These are phyloP conservation scores for Acrobasis suavella DNA, from an alignment of 2,888 invertebrate species.

Conservation along the genomic window DNA sequence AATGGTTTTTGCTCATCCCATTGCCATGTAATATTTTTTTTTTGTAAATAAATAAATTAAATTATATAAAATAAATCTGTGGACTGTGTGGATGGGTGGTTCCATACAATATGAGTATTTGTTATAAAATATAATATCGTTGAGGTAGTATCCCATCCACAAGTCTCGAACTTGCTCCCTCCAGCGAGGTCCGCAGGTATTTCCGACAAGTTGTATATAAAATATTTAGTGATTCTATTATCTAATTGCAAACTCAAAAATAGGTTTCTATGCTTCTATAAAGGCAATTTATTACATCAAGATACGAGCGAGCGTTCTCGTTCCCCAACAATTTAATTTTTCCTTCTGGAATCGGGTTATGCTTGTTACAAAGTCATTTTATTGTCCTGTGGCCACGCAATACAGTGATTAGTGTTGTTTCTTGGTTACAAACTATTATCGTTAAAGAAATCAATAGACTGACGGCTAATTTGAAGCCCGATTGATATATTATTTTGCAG, in stretches of 20 bases:
- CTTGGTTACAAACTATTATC: constrained; percentile 23
- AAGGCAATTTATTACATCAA: constrained; percentile 15
- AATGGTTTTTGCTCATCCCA: no score
- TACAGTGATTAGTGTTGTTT: constrained; percentile 28
- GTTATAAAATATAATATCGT: no score
- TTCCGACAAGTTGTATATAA: no score
- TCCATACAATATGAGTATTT: no score
- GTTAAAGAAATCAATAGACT: constrained; percentile 21
- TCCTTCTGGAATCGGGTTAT: constrained; percentile 27
- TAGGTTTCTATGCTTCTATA: background rate
- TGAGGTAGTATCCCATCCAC: no score
- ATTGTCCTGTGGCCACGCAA: constrained; percentile 30
- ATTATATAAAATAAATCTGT: no score
- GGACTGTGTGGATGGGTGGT: no score
- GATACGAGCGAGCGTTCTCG: constrained; percentile 10
- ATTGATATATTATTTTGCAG: constrained; percentile 18
- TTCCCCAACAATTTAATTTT: constrained; percentile 27
- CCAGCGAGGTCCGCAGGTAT: no score
- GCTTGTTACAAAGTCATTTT: constrained; percentile 31
- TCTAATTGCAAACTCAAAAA: constrained; percentile 3
- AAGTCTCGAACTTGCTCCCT: no score
- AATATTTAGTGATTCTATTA: background rate
- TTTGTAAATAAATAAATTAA: no score
- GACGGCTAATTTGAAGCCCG: constrained; percentile 16
- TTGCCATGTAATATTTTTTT: no score